Evolutionary conservation across 2,888 invertebrate species (phyloP).

Genomic region (Synanthedon vespiformis): DNA sequence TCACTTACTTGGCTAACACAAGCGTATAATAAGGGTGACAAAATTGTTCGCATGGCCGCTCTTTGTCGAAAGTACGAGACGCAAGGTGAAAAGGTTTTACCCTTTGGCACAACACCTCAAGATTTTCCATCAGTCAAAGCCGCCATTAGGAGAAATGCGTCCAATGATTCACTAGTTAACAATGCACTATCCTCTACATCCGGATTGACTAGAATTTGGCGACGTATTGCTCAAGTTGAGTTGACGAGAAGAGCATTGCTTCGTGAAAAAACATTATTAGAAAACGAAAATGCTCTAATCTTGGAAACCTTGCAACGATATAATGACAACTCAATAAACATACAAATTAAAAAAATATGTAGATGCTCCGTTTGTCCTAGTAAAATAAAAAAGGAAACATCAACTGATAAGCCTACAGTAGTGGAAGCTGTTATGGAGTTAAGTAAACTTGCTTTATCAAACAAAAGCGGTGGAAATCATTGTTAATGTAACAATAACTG

Average conservation of each 20-base stretch:
- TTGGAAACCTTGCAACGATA: slow-evolving; percentile 22
- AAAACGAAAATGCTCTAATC: slow-evolving; percentile 41
- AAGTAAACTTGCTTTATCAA: slow-evolving; percentile 9
- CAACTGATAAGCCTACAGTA: slow-evolving; percentile 23
- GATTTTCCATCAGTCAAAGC: slow-evolving; percentile 28
- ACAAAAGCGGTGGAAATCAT: too few relatives aligned
- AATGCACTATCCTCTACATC: slow-evolving; percentile 39
- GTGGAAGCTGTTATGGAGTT: slow-evolving; percentile 38
- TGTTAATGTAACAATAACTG: too few relatives aligned
- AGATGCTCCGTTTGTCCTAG: slow-evolving; percentile 14
- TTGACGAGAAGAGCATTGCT: slow-evolving; percentile 41
- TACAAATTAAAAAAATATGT: slow-evolving; percentile 24
- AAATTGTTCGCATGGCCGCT: slow-evolving; percentile 58
- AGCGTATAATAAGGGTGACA: slow-evolving; percentile 56
- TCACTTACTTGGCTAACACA: slow-evolving; percentile 45
- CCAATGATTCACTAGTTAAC: slow-evolving; percentile 39
- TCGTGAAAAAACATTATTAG: slow-evolving; percentile 43
- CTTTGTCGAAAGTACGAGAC: slow-evolving; percentile 72
- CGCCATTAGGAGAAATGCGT: slow-evolving; percentile 24
- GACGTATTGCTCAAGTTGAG: slow-evolving; percentile 50
- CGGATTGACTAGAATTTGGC: slow-evolving; percentile 52
- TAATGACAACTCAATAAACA: slow-evolving; percentile 20
- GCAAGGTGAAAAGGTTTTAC: slow-evolving; percentile 59
- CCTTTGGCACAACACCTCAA: slow-evolving; percentile 35
- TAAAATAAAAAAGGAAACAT: slow-evolving; percentile 8